phyloP scores from a whole-genome alignment of 2,797 vertebrate species.

The Rhabdomys pumilio region DNA sequence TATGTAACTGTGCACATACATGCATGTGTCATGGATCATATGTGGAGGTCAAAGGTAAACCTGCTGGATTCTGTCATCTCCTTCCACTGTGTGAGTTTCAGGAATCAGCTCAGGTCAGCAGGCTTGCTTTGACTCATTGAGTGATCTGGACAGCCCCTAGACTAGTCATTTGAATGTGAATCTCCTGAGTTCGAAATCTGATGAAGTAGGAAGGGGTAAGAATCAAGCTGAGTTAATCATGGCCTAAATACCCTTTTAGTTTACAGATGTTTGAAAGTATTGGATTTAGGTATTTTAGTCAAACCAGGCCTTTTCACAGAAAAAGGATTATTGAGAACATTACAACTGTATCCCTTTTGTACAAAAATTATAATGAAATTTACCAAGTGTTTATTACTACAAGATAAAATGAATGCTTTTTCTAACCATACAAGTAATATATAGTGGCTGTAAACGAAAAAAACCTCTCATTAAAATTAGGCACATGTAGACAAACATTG shows the following conservation, averaged over 20 bases:
- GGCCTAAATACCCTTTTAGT: neutral
- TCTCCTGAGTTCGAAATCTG: constrained; percentile 2
- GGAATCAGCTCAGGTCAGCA: neutral
- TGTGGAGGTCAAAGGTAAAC: neutral
- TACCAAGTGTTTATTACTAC: constrained; percentile 41
- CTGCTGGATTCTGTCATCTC: neutral
- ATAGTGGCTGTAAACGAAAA: constrained; percentile 4
- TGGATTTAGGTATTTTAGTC: constrained; percentile 3
- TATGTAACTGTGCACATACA: neutral
- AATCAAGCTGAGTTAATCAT: constrained; percentile 31
- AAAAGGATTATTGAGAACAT: constrained; percentile 47
- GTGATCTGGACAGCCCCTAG: neutral
- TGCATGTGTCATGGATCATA: neutral
- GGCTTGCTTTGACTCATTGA: neutral
- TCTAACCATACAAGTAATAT: constrained; percentile 39
- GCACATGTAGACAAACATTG: constrained; percentile 8
- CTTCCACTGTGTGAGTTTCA: neutral
- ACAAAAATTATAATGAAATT: constrained; percentile 54
- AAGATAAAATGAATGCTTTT: constrained; percentile 45
- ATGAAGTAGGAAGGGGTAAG: neutral
- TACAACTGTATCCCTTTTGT: constrained; percentile 26
- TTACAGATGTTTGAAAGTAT: constrained; percentile 54
- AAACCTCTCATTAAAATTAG: neutral
- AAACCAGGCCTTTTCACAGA: constrained; percentile 30
- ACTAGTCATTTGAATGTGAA: constrained; percentile 43